A percentile compares a stretch with the other conserved stretches of the same genome.
phyloP scores from a whole-genome alignment of 2,888 invertebrate species.

The Ophion obscuratus region DNA sequence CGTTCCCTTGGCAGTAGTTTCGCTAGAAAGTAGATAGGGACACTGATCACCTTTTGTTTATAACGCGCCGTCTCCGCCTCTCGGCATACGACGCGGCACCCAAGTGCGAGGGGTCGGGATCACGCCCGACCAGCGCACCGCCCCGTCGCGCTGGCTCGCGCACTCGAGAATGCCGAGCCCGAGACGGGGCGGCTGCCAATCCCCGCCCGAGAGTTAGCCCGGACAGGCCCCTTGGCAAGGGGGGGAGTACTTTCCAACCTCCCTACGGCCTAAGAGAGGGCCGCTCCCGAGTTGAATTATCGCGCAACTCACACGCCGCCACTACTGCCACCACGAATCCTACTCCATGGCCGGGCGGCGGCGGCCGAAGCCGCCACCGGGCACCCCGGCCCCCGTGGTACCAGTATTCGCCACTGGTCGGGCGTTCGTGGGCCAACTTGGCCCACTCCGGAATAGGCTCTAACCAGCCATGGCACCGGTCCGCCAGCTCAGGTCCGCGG shows the following conservation, averaged over 20 bases:
- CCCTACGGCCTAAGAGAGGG: slow-evolving; percentile 22
- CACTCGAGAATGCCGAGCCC: neutral
- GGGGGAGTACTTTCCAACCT: slow-evolving; percentile 27
- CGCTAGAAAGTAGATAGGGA: too few relatives aligned
- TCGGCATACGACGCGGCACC: slow-evolving; percentile 28
- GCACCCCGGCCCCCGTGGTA: too few relatives aligned
- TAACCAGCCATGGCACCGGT: too few relatives aligned
- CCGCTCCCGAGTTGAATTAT: too few relatives aligned
- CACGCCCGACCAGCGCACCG: slow-evolving; percentile 29
- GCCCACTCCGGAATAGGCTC: too few relatives aligned
- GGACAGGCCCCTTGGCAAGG: too few relatives aligned
- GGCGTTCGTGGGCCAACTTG: too few relatives aligned
- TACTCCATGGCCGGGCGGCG: neutral
- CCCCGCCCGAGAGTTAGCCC: slow-evolving; percentile 3
- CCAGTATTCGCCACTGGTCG: too few relatives aligned
- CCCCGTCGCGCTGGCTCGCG: neutral
- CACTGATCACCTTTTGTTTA: slow-evolving; percentile 9
- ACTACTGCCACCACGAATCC: slow-evolving; percentile 33
- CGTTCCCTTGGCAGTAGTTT: too few relatives aligned
- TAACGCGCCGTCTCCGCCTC: slow-evolving; percentile 26
- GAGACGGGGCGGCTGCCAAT: neutral
- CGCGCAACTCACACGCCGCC: slow-evolving; percentile 24
- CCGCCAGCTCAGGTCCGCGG: too few relatives aligned
- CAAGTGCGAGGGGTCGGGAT: slow-evolving; percentile 23
- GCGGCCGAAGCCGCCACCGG: too few relatives aligned